Conservation (phyloP, 1,140 invertebrate species). For the Drosophila kikkawai region DNA sequence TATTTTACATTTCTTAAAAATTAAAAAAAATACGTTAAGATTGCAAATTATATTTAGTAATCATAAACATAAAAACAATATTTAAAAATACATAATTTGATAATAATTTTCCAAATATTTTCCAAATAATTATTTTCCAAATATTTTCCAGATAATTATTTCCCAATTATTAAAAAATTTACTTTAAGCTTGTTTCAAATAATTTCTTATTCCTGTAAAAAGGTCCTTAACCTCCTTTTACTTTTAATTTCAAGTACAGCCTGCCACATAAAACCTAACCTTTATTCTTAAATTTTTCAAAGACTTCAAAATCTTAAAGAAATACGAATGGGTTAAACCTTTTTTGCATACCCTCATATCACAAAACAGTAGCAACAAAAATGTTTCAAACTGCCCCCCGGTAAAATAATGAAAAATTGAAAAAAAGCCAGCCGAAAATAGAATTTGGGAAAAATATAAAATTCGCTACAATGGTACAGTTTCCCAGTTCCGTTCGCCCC, state of each 20-base stretch:
- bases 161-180: too few species aligned
- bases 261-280: slow-evolving; percentile 11
- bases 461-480: slow-evolving; percentile 59
- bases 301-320: not conserved
- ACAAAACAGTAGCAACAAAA: slow-evolving; percentile 50
- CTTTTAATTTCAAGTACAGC: slow-evolving; percentile 38
- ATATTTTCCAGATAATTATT: too few species aligned
- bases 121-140: too few species aligned
- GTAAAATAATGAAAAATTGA: slow-evolving; percentile 51
- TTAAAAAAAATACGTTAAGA: too few species aligned
- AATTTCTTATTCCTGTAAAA: not conserved
- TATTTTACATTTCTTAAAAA: too few species aligned
- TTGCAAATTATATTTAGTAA: too few species aligned
- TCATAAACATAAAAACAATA: too few species aligned
- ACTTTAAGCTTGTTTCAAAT: not conserved
- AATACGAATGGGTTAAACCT: slow-evolving; percentile 48
- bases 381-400: slow-evolving; percentile 65
- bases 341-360: slow-evolving; percentile 43
- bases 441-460: slow-evolving; percentile 75
- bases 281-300: not conserved
- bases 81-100: too few species aligned
- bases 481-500: slow-evolving; percentile 8
- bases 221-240: not conserved
- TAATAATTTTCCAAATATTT: too few species aligned
- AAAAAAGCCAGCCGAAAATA: slow-evolving; percentile 61